Base-by-base conservation (phyloP, 2,888 invertebrate genomes). In the Nomada ruficornis region DNA sequence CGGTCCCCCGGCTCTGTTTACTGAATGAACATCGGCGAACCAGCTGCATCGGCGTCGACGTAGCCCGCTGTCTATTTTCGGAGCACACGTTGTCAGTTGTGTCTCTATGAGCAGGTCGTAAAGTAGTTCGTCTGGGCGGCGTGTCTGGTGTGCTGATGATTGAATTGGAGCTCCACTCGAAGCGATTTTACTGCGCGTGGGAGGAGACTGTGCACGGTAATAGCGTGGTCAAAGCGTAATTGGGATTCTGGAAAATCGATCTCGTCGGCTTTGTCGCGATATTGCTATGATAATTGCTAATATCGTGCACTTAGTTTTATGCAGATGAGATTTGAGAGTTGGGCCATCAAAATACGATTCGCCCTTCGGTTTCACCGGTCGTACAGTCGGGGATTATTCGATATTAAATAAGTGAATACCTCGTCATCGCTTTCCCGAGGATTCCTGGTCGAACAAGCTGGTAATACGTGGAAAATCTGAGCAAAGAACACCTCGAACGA, bases 11-110 rank as follows among this genome's bases (percentile, higher is more conserved):
- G 29, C 73, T 71, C 29, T 71, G 57, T 60, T 80, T 68, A 70
- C 83, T 82, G 83, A 85, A 84, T 80, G 78, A 69, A 76, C 76
- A 62, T 47, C 59, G 52, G 50, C 71, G 42, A 59, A 20, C 47
- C 81, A 54, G 62, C 65, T 68, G 69, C 76, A 59, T 52, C 64
- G 73, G 23, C 73, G 73, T 55, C 64, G 29, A 29, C 29, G 50
- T 2, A 23, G 26, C 50, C 20, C 42, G 13, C 42, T 2, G 3
- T 77, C 84, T 87, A 87, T 88, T 88, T 87, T 88, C 77, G 82
- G 88, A 77, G 47, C 13, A 23, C 60, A 29, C 78, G 52, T 65
- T 80, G 88, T 88, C 88, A 87, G 75, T 80, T 73, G 65, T 68
- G 67, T 54, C 76, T 82, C 75, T 82, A 77, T 77, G 72, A 88